Evolutionary conservation across 2,113 vertebrate species (phyloP), one percentile per base, ranked within the genome.

Genomic region (Taxidea taxus): DNA sequence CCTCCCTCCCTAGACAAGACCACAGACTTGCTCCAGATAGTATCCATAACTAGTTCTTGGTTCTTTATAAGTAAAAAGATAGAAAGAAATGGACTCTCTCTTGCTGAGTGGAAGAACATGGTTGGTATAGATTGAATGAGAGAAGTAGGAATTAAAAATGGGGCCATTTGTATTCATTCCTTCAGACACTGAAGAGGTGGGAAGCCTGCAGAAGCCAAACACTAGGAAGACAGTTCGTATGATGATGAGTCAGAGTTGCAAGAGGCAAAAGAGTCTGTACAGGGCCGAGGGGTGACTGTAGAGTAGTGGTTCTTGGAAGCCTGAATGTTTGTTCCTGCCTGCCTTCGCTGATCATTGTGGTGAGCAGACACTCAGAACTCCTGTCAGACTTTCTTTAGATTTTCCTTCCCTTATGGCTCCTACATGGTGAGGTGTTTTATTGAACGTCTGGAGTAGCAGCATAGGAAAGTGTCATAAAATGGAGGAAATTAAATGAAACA

Each of bases 401-500:
- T 96, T 95, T 90, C 62, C 82, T 90, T 97, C 72, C 39, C 66
- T 77, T 74, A 39, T 2, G 18, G 20, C 60, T 95, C 72, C 75
- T 92, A 14, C 0, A 0, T 1, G 31, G 56, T 2, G 7, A 94
- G 68, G 89, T 97, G 77, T 97, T 97, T 97, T 97, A 98, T 95
- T 93, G 94, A 95, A 94, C 44, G 95, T 96, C 97, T 98, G 93
- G 91, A 94, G 91, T 47, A 93, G 96, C 78, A 44, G 91, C 75
- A 37, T 56, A 96, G 96, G 83, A 97, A 96, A 96, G 64, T 87
- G 86, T 88, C 88, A 86, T 98, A 98, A 98, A 97, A 64, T 0
- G 34, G 90, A 96, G 98, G 97, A 98, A 98, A 98, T 98, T 87
- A 97, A 98, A 95, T 1, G 18, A 95, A 97, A 94, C 95, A 34